These are phyloP conservation scores for Dioctria rufipes DNA, from an alignment of 2,888 invertebrate species.

Conservation along the genomic window DNA sequence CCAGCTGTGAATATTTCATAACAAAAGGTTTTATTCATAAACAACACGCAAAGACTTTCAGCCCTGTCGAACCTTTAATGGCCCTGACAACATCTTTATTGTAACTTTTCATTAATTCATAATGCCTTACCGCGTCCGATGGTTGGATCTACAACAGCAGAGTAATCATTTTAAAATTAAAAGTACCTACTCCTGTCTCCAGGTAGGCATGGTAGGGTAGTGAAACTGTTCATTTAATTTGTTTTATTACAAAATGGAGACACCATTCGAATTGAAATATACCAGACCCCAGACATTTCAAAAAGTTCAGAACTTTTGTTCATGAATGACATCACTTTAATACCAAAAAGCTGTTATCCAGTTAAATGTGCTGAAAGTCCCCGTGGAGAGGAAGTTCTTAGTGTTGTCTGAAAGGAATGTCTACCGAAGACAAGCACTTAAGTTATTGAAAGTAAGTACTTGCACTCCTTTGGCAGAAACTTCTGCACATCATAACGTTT, in stretches of 20 bases:
- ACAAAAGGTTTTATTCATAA: too few relatives aligned
- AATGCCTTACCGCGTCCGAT: too few relatives aligned
- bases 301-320: neutral
- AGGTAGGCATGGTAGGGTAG: too few relatives aligned
- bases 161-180: too few relatives aligned
- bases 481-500: conserved; percentile 24
- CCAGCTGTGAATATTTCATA: too few relatives aligned
- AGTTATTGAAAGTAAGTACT: conserved; percentile 33
- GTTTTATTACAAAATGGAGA: neutral
- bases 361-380: conserved; percentile 20
- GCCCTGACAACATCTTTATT: too few relatives aligned
- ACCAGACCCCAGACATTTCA: neutral
- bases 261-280: neutral
- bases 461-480: conserved; percentile 10
- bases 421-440: conserved; percentile 36
- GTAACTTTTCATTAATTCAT: too few relatives aligned
- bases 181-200: too few relatives aligned
- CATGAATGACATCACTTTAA: neutral
- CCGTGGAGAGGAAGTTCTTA: neutral
- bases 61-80: too few relatives aligned
- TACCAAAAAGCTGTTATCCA: conserved; percentile 4
- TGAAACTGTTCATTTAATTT: too few relatives aligned
- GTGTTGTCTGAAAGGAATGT: conserved; percentile 3
- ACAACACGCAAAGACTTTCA: too few relatives aligned
- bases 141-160: too few relatives aligned